Evolutionary conservation across 2,113 vertebrate genomes (phyloP).

Genomic region (Tinamus guttatus): DNA sequence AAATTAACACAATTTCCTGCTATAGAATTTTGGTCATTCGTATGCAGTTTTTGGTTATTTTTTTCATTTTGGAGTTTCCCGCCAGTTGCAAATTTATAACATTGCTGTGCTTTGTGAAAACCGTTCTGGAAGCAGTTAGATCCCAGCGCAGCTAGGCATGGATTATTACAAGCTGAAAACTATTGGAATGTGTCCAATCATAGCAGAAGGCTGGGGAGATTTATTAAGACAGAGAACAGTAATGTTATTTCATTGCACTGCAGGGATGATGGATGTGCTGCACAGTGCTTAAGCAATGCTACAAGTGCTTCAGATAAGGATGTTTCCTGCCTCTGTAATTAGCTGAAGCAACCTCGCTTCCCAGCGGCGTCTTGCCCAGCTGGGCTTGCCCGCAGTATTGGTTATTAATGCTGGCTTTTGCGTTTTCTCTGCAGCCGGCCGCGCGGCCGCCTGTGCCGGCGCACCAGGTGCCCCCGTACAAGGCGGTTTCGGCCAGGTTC

Average conservation of each 20-base stretch:
- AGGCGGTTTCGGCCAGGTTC: conserved; percentile 89
- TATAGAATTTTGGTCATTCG: neutral
- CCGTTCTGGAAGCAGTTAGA: neutral
- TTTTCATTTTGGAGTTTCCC: neutral
- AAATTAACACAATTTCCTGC: neutral
- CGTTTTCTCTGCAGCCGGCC: conserved; percentile 79
- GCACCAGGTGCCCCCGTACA: conserved; percentile 93
- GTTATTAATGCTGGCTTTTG: conserved; percentile 16
- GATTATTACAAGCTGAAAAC: neutral
- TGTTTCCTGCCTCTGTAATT: neutral
- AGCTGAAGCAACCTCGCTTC: neutral
- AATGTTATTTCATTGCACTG: neutral
- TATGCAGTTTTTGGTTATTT: too few relatives aligned
- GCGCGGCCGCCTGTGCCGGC: conserved; percentile 89
- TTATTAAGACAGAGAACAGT: neutral
- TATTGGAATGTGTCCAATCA: neutral
- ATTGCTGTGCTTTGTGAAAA: fast-evolving
- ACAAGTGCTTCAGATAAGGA: neutral
- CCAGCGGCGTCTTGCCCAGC: neutral
- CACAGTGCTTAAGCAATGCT: neutral
- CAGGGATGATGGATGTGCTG: neutral
- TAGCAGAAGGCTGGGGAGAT: neutral
- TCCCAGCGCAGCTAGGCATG: neutral
- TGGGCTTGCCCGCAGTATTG: conserved; percentile 8
- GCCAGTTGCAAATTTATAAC: neutral